Evolutionary conservation across 2,888 invertebrate genomes (phyloP), one percentile per base, ranked within the genome.

Genomic region (Xestia rhomboidea): DNA sequence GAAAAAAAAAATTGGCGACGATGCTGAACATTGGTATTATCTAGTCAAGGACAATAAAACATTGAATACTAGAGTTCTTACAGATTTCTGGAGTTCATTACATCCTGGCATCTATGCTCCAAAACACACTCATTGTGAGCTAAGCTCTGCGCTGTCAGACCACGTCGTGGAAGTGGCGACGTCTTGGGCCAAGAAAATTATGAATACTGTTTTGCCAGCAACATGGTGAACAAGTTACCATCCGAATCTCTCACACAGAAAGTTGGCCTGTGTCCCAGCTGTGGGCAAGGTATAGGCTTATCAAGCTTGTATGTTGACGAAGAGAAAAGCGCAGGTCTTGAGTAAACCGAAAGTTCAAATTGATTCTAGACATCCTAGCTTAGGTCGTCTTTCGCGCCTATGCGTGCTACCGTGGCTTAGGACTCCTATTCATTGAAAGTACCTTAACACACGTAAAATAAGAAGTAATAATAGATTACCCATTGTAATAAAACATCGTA

Each of bases 401-500:
- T 68, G n/a, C 13, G 15, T 60, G 30, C 24, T 73, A 18, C 38
- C 24, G 11, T 24, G 54, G 11, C 54, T n/a, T 13, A 54, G n/a
- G 54, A 54, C 24, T 11, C 15, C 27, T 57, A 7, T 8, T 57
- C 27, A 27, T 27, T 49, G 10, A 49, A 54, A 24, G 13, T 30
- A 49, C 46, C 24, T 69, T 11, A 68, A 78, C 0, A 60, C 8
- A 60, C 24, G n/a, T 49, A 57, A 69, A 79, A 69, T 8, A 68
- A 60, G 3, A 30, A 18, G 30, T 18, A 18, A 38, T n/a, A 77
- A 41, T 77, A 34, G 27, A 79, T 60, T 34, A 77, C 18, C 41
- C 41, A 70, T 13, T 13, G 15, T 34, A 51, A 77, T 79, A 77
- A 46, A 63, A 49, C 38, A 76, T 44, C 18, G 44, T 51, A 41